Evolutionary conservation across 2,113 vertebrate species (phyloP).

Genomic region (Sinocyclocheilus anshuiensis): DNA sequence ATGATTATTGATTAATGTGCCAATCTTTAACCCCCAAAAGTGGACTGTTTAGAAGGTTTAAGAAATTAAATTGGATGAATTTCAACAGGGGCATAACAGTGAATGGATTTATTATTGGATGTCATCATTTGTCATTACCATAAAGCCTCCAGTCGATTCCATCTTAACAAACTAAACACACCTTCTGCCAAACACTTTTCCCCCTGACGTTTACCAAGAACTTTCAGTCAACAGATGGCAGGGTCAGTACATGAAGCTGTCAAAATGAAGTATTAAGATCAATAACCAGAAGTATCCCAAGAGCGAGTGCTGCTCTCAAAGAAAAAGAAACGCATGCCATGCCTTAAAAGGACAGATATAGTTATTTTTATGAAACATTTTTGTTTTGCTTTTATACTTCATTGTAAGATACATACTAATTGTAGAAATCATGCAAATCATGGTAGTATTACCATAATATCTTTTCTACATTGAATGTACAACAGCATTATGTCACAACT

Average conservation of each 20-base stretch:
- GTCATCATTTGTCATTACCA: not conserved
- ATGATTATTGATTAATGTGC: not conserved
- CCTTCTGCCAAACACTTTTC: not conserved
- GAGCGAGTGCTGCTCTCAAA: not conserved
- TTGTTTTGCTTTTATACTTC: not conserved
- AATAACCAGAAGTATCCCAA: conserved; percentile 13
- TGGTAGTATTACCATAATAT: not conserved
- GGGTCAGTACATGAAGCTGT: conserved; percentile 13
- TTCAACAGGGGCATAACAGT: not conserved
- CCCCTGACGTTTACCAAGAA: not conserved
- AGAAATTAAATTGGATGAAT: not conserved
- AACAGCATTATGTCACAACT: not conserved
- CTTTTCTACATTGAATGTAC: not conserved
- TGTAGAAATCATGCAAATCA: not conserved
- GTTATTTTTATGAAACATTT: not conserved
- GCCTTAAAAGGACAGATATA: not conserved
- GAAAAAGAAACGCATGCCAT: not conserved
- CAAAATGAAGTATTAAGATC: conserved; percentile 23
- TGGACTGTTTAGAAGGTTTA: not conserved
- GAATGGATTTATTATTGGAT: not conserved
- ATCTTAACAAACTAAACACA: not conserved
- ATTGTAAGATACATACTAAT: not conserved
- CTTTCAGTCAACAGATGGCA: not conserved
- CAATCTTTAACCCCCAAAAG: not conserved
- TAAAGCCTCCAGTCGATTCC: not conserved